phyloP scores from a whole-genome alignment of 1,140 invertebrate genomes.

The Liolophura sinensis region DNA sequence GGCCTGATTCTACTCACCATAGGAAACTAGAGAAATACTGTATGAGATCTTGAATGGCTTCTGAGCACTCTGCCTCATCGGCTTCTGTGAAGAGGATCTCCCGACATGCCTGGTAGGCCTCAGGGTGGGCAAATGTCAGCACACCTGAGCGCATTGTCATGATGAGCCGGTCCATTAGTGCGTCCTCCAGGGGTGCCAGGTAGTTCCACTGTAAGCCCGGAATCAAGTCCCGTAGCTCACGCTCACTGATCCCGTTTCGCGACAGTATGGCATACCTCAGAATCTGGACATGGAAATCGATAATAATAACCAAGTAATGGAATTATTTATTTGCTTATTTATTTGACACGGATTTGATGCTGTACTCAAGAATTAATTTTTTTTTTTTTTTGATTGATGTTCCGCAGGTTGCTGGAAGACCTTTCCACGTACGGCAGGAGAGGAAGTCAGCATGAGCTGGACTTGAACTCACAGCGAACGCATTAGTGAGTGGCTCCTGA shows the following conservation, averaged over 20 bases:
- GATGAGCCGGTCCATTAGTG: constrained; percentile 42
- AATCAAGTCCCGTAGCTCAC: constrained; percentile 47
- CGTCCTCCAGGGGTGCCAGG: constrained; percentile 36
- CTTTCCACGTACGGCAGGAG: too few species aligned
- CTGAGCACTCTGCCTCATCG: neutral
- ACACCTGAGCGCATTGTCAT: constrained; percentile 50
- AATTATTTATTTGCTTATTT: too few species aligned
- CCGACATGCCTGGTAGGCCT: too few species aligned
- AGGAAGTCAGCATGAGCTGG: too few species aligned
- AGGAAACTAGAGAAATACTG: constrained; percentile 34
- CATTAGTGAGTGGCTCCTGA: too few species aligned
- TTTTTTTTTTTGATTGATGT: too few species aligned
- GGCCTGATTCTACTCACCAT: constrained; percentile 30
- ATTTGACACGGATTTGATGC: too few species aligned
- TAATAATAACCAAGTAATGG: neutral
- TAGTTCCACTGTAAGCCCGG: constrained; percentile 42
- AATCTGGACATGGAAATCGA: constrained; percentile 30
- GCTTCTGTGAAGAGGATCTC: too few species aligned
- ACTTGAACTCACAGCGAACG: too few species aligned
- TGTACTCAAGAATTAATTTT: too few species aligned
- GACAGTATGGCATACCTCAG: constrained; percentile 45
- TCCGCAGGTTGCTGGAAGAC: too few species aligned
- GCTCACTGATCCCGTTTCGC: constrained; percentile 52
- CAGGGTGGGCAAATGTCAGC: constrained; percentile 46
- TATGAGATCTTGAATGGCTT: constrained; percentile 32